Conservation (phyloP, 1,140 invertebrate genomes). For the Ctenoplectra terminalis region DNA sequence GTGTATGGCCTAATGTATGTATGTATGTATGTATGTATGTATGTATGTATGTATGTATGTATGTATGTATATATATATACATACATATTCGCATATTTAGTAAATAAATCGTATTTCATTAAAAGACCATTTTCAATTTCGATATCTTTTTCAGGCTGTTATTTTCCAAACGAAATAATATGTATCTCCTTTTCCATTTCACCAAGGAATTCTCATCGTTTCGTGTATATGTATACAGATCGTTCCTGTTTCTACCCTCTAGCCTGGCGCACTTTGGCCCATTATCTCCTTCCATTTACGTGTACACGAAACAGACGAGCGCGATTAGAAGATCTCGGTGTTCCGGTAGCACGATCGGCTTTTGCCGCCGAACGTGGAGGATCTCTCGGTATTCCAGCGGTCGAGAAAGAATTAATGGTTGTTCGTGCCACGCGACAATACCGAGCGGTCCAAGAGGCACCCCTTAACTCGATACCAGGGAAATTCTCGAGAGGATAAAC, state of each 20-base stretch:
- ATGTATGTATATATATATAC: slow-evolving; percentile 62
- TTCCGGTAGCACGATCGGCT: slow-evolving; percentile 17
- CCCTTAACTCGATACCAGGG: slow-evolving; percentile 74
- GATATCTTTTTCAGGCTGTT: too few relatives aligned
- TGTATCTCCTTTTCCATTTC: not conserved
- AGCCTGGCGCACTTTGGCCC: not conserved
- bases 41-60: slow-evolving; percentile 54
- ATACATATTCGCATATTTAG: slow-evolving; percentile 79
- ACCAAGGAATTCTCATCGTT: not conserved
- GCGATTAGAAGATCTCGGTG: slow-evolving; percentile 7
- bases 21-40: not conserved
- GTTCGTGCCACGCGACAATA: slow-evolving; percentile 75
- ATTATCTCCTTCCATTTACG: slow-evolving; percentile 11
- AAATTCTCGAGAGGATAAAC: slow-evolving; percentile 73
- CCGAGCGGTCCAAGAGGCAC: not conserved
- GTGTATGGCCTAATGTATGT: slow-evolving; percentile 79
- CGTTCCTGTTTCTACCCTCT: not conserved
- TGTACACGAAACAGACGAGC: slow-evolving; percentile 3
- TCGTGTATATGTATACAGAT: not conserved
- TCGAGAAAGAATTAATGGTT: slow-evolving; percentile 61
- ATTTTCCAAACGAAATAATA: not conserved
- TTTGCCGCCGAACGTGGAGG: not conserved
- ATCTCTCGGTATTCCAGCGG: not conserved
- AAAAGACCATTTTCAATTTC: not conserved
- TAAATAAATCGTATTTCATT: slow-evolving; percentile 79